Evolutionary conservation across 2,888 invertebrate genomes (phyloP), one percentile per base, ranked within the genome.

Genomic region (Hyles lineata): DNA sequence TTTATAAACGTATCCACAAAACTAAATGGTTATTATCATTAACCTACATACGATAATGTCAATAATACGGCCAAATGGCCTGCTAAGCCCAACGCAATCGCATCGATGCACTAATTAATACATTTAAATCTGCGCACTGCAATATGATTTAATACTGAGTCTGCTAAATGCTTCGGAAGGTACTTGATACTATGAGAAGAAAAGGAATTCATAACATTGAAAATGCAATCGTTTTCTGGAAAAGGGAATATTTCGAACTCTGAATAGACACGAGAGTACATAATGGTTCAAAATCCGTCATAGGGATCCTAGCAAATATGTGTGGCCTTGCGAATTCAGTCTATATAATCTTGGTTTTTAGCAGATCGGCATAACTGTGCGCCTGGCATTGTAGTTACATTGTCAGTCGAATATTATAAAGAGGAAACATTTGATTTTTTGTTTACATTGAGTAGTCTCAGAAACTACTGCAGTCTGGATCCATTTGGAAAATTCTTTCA

Each of bases 71-170:
- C 62, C 62, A 32, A 62, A 19, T 32, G 32, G n/a, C 29, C n/a
- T 43, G 35, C 63, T n/a, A 43, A n/a, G 23, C 63, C 43, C 63
- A 21, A 67, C 50, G 67, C 43, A 67, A 50, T 50, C 50, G 50
- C 50, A 67, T 43, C 67, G 43, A 67, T 23, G 67, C 70, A 29
- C 32, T 1, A 21, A 62, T 62, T 52, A 71, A 71, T 50, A 23
- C 59, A 71, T 59, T 52, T 71, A 62, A 55, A 71, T 71, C 62
- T 52, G 71, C 32, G 71, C 52, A 71, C 50, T 62, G 52, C 62
- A 29, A 62, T 71, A 55, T 71, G 55, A 29, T 71, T 52, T 63
- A 63, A 63, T 63, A 43, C 21, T 43, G 11, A 15, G 63, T 19
- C 5, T 21, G 62, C 62, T 35, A 63, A 63, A 63, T 50, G 67